Percentiles rank a stretch among this genome's conserved stretches.
phyloP scores from a whole-genome alignment of 2,113 vertebrate genomes.

The Protomyctophum bolini region DNA sequence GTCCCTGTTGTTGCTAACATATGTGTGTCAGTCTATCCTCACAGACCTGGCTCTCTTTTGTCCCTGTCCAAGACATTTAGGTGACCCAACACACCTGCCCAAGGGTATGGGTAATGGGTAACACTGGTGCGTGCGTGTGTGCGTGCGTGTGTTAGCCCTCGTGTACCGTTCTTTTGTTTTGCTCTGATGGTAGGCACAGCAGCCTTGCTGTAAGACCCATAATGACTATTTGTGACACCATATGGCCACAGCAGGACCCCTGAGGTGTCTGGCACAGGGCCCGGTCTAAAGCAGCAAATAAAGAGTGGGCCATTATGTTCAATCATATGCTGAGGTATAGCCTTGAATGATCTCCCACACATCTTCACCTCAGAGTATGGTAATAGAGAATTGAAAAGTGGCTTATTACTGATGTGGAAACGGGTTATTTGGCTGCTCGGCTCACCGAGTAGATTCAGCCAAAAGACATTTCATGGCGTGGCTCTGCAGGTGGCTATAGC shows the following conservation, averaged over 20 bases:
- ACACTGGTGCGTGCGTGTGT: constrained; percentile 2
- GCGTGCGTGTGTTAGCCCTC: constrained; percentile 16
- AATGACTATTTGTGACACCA: constrained; percentile 67
- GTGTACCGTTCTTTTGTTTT: constrained; percentile 29
- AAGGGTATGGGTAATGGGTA: constrained; percentile 10
- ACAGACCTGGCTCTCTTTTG: constrained; percentile 31
- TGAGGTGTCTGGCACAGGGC: constrained; percentile 65
- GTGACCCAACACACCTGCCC: constrained; percentile 5
- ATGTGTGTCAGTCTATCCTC: neutral
- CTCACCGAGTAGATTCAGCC: too few relatives aligned
- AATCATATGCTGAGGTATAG: constrained; percentile 69
- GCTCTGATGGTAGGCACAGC: constrained; percentile 48
- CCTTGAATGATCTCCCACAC: constrained; percentile 33
- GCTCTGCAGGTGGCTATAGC: neutral
- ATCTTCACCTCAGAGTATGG: constrained; percentile 27
- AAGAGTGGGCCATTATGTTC: constrained; percentile 76
- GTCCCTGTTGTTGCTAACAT: neutral
- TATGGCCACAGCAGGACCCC: constrained; percentile 70
- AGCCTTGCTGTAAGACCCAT: constrained; percentile 53
- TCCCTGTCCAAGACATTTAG: constrained; percentile 3
- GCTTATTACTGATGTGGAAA: too few relatives aligned
- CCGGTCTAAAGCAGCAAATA: constrained; percentile 70
- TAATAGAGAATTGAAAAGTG: neutral
- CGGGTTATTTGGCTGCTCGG: neutral
- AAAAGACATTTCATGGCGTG: neutral